A percentile compares a stretch with the other conserved stretches of the same genome.
Evolutionary conservation across 2,888 invertebrate genomes (phyloP).

Genomic region (Lamproptera curius): DNA sequence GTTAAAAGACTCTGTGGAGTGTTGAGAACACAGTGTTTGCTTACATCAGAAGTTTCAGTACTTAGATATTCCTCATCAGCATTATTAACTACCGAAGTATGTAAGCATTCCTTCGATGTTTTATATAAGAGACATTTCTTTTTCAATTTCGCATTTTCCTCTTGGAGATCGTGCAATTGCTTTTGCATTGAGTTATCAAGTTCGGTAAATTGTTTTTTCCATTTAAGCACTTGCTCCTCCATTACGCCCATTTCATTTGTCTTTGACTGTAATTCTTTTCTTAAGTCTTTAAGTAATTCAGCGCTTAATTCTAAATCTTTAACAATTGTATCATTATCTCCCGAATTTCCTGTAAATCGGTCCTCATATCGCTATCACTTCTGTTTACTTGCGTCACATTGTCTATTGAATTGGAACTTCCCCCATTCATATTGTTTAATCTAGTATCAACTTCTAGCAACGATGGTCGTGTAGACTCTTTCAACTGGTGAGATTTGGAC

Average conservation of each 20-base stretch:
- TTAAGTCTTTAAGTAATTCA: conserved; percentile 38
- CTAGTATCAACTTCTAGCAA: too few species aligned
- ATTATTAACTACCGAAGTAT: too few species aligned
- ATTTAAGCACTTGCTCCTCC: conserved; percentile 41
- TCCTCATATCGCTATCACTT: conserved; percentile 31
- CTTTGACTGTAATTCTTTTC: conserved; percentile 45
- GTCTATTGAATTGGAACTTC: too few species aligned
- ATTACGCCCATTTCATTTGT: conserved; percentile 42
- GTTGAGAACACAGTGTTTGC: conserved; percentile 17
- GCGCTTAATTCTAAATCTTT: conserved; percentile 37
- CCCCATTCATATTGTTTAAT: too few species aligned
- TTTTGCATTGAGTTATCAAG: conserved; percentile 42
- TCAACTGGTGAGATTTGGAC: conserved; percentile 11
- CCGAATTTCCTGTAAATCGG: conserved; percentile 34
- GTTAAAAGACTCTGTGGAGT: conserved; percentile 57
- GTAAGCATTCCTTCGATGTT: conserved; percentile 19
- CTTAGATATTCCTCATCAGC: conserved; percentile 20
- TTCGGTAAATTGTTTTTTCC: conserved; percentile 42
- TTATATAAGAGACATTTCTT: conserved; percentile 21
- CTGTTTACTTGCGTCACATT: conserved; percentile 33
- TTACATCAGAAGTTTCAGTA: conserved; percentile 14
- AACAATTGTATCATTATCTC: conserved; percentile 35
- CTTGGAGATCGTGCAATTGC: conserved; percentile 40
- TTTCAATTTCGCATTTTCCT: conserved; percentile 46
- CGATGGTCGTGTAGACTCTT: conserved; percentile 29